Evolutionary conservation across 2,797 vertebrate species (phyloP), one percentile per base, ranked within the genome.

Genomic region (Premnoplex brunnescens): DNA sequence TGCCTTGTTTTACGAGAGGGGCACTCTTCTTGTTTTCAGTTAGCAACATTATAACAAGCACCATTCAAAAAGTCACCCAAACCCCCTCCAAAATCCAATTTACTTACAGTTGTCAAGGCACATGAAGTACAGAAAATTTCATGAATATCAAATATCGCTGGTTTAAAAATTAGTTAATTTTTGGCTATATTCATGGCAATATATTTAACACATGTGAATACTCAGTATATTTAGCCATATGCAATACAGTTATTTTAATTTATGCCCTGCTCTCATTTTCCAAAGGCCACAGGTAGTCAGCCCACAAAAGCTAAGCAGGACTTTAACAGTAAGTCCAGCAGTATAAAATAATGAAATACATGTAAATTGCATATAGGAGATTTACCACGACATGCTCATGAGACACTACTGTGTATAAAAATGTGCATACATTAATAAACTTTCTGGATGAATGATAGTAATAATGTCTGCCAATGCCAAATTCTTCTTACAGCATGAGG

Each of bases 401-500:
- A 96, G 72, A 97, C 55, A 76, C 56, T 76, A 44, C 66, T 52
- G 74, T 15, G 77, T 63, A 94, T 68, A 85, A 93, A 95, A 94
- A 93, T 44, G 81, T 93, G 85, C 92, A 94, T 91, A 93, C 30
- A 81, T 91, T 95, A 94, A 92, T 67, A 95, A 78, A 96, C 88
- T 89, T 91, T 91, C 74, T 92, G 91, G 93, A 92, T 95, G 92
- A 91, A 58, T 93, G 96, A 96, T 27, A 96, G 89, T 75, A 91
- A 92, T 91, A 92, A 84, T 19, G 76, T 81, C 81, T 80, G 75
- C 62, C 95, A 91, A 75, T 90, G 95, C 96, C 95, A 96, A 95
- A 94, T 66, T 93, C 79, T 89, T 85, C 89, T 88, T 84, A 94
- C 64, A 96, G 92, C 92, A 84, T 88, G 92, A 94, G 78, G 89